Evolutionary conservation across 2,797 vertebrate genomes (phyloP), one percentile per base, ranked within the genome.

Genomic region (Trachurus trachurus): DNA sequence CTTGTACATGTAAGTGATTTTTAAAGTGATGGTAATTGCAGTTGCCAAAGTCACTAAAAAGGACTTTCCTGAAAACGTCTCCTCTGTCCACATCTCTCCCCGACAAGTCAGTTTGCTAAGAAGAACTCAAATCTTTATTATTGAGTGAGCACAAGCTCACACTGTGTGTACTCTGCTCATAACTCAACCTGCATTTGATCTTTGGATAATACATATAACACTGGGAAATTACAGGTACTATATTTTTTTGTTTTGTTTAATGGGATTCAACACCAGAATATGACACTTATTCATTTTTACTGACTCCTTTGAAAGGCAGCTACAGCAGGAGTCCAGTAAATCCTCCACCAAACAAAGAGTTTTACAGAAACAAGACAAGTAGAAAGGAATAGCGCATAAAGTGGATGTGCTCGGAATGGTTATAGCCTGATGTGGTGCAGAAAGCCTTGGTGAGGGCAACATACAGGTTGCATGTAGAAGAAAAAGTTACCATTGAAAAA

Each of bases 331-430:
- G 71, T 76, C 75, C 62, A 69, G 42, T 84, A 85, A 88, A 89
- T 85, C 78, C 71, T 77, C 26, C 52, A 50, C 58, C 80, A 73
- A 85, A 70, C 66, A 65, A 80, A 44, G 77, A 79, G 60, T 76
- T 85, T 82, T 70, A 74, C 67, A 80, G 67, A 74, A 83, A 83
- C 63, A 76, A 66, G 80, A 78, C 64, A 53, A 72, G 54, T 68
- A 63, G 53, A 75, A 58, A 60, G 65, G 68, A 64, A 37, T 61
- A 31, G 47, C 19, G 40, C 15, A 69, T 74, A 16, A 54, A 69
- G 52, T 7, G 19, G 7, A 65, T 82, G 79, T 77, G 70, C 44
- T 69, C 47, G 15, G 85, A 81, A 83, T 80, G 61, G 22, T 45
- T 40, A 52, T 81, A 26, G 29, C 21, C 42, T 56, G 40, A 44